Conservation (phyloP, 1,140 invertebrate genomes). For the Gerris buenoi region DNA sequence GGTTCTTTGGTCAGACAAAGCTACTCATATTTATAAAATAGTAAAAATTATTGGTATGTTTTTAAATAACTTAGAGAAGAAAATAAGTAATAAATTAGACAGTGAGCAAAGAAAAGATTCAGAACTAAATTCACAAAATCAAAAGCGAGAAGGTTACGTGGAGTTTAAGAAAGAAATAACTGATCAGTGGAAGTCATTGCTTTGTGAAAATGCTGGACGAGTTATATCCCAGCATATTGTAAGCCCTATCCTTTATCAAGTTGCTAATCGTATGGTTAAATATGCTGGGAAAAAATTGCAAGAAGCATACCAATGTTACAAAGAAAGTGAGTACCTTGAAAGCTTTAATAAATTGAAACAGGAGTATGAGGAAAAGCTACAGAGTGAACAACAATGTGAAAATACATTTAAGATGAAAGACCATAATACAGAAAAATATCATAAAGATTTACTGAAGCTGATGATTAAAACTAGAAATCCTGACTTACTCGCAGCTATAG, state of each 20-base stretch:
- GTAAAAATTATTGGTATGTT: too few relatives aligned
- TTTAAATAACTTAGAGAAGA: too few relatives aligned
- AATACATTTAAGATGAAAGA: neutral
- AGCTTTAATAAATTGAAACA: neutral
- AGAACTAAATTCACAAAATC: too few relatives aligned
- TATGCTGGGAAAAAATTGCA: neutral
- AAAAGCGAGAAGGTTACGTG: too few relatives aligned
- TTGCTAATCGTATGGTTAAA: neutral
- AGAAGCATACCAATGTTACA: neutral
- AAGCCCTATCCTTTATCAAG: neutral
- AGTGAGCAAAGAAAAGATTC: too few relatives aligned
- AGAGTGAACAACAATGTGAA: neutral
- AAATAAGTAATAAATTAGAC: too few relatives aligned
- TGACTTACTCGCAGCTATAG: neutral
- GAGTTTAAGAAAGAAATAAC: too few relatives aligned
- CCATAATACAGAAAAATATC: neutral
- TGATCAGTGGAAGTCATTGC: neutral
- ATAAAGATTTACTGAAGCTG: neutral
- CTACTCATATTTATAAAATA: too few relatives aligned
- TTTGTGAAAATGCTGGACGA: neutral
- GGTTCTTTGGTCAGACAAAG: too few relatives aligned
- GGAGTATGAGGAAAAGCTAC: neutral
- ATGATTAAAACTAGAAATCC: neutral
- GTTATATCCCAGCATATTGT: neutral
- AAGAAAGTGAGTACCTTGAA: neutral